Evolutionary conservation across 2,113 vertebrate genomes (phyloP).

Genomic region (Cairina moschata): DNA sequence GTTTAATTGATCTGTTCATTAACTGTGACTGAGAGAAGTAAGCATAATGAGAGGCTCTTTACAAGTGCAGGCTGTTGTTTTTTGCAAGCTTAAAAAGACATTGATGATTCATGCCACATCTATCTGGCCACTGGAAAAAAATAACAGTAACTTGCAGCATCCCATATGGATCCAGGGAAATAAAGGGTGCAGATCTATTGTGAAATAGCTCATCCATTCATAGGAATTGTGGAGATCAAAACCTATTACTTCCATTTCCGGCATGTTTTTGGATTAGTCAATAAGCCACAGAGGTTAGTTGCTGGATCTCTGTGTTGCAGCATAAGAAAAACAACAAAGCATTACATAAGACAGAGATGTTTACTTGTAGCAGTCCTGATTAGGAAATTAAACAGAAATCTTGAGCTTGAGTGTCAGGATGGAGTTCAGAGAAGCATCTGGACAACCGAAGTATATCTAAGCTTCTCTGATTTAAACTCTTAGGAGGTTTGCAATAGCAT

Average conservation of each 20-base stretch:
- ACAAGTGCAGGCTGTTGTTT: not conserved
- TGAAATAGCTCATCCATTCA: slow-evolving; percentile 56
- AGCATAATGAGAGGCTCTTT: not conserved
- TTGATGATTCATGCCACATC: not conserved
- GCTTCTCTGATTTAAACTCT: not conserved
- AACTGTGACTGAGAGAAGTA: not conserved
- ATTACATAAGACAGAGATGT: not conserved
- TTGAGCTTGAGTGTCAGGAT: not conserved
- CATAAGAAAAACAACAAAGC: not conserved
- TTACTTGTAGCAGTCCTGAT: not conserved
- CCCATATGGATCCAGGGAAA: not conserved
- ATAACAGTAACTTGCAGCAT: not conserved
- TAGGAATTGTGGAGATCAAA: slow-evolving; percentile 1
- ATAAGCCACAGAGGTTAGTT: slow-evolving; percentile 16
- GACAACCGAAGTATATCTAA: not conserved
- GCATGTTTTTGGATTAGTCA: slow-evolving; percentile 23
- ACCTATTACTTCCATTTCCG: slow-evolving; percentile 19
- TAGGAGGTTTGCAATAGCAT: not conserved
- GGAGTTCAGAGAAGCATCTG: not conserved
- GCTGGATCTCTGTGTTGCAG: not conserved
- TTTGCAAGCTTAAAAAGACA: not conserved
- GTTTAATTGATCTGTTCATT: not conserved
- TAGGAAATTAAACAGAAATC: not conserved
- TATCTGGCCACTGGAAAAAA: not conserved
- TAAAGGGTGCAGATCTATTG: not conserved